These are phyloP conservation scores for Phlogophora meticulosa DNA, from an alignment of 2,888 invertebrate genomes.

Conservation along the genomic window DNA sequence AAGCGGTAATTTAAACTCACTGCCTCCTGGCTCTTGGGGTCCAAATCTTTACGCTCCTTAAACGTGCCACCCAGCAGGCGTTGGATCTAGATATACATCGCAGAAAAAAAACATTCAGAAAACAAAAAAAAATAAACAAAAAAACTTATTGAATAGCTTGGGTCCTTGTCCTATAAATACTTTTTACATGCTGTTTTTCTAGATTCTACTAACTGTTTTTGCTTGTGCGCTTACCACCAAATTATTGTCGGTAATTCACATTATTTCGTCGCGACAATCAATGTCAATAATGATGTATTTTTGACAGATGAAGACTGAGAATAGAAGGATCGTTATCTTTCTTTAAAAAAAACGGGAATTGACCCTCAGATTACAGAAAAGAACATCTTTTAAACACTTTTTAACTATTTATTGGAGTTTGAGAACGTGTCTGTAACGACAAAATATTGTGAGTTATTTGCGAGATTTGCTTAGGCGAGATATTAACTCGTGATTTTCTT, in stretches of 20 bases:
- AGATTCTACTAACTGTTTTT: slow-evolving; percentile 12
- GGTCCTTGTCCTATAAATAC: slow-evolving; percentile 67
- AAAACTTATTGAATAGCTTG: slow-evolving; percentile 59
- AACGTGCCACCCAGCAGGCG: slow-evolving; percentile 94
- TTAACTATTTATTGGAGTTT: too few species aligned
- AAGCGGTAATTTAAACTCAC: slow-evolving; percentile 91
- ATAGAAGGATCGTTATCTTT: too few species aligned
- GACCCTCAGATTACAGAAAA: too few species aligned
- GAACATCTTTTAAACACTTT: too few species aligned
- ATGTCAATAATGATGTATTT: too few species aligned
- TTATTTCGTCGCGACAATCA: slow-evolving; percentile 17
- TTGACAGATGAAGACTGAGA: too few species aligned
- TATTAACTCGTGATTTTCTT: too few species aligned
- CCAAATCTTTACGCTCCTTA: slow-evolving; percentile 93
- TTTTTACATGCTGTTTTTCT: slow-evolving; percentile 38
- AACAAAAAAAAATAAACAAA: slow-evolving; percentile 70
- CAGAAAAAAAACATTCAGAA: slow-evolving; percentile 77
- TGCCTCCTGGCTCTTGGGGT: slow-evolving; percentile 92
- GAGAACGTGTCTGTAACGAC: background rate
- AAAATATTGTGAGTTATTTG: slow-evolving; percentile 7
- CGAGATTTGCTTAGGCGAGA: slow-evolving; percentile 36
- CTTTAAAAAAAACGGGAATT: too few species aligned
- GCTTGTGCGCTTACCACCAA: background rate
- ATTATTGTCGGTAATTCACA: slow-evolving; percentile 3
- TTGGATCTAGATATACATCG: slow-evolving; percentile 92